Evolutionary conservation across 2,888 invertebrate species (phyloP).

Genomic region (Agrotis puta): DNA sequence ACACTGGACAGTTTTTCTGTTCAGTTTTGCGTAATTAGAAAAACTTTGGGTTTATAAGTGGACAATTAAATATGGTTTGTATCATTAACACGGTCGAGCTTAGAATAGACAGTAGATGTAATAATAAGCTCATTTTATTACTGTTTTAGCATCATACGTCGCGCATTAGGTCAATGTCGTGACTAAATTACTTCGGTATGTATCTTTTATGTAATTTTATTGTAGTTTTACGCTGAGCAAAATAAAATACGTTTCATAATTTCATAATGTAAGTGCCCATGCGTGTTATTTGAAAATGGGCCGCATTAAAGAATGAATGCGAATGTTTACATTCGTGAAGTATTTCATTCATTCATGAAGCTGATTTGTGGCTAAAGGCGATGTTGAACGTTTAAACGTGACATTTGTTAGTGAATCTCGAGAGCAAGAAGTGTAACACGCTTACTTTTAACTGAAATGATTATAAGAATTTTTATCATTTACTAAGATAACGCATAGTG

Average conservation of each 20-base stretch:
- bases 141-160: slow-evolving; percentile 36
- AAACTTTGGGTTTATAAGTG: slow-evolving; percentile 48
- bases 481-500: neutral
- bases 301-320: neutral
- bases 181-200: slow-evolving; percentile 40
- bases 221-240: slow-evolving; percentile 2
- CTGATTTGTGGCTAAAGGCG: neutral
- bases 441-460: slow-evolving; percentile 1
- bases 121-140: slow-evolving; percentile 47
- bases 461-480: neutral
- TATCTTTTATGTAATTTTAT: slow-evolving; percentile 41
- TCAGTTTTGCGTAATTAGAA: slow-evolving; percentile 72
- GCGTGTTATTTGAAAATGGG: neutral
- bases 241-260: neutral
- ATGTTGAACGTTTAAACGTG: neutral
- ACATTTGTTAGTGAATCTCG: slow-evolving; percentile 10
- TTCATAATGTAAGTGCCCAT: neutral
- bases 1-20: slow-evolving; percentile 68
- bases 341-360: slow-evolving; percentile 32
- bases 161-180: slow-evolving; percentile 59
- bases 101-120: slow-evolving; percentile 23
- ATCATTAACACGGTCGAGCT: slow-evolving; percentile 33
- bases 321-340: slow-evolving; percentile 20
- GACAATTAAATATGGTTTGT: slow-evolving; percentile 51
- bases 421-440: neutral